Conservation (phyloP, 2,888 invertebrate species). For the Acrocyrtus sp. region DNA sequence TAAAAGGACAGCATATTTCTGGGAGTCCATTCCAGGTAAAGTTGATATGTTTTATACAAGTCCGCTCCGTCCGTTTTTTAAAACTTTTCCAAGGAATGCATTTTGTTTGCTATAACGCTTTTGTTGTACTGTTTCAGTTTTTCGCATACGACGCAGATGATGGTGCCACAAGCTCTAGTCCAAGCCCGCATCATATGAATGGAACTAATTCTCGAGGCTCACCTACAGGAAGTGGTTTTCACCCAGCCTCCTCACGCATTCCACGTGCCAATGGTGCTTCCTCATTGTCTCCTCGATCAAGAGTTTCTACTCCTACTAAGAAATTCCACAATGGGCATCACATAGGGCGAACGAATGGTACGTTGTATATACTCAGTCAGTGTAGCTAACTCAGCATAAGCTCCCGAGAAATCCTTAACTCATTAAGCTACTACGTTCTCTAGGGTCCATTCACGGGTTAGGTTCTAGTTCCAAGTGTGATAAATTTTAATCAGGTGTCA, state of each 20-base stretch:
- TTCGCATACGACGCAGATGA: conserved; percentile 62
- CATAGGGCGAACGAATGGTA: conserved; percentile 52
- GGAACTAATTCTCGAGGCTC: conserved; percentile 54
- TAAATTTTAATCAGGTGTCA: no score
- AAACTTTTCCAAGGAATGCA: not conserved
- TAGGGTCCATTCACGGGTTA: conserved; percentile 54
- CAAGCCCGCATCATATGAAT: conserved; percentile 55
- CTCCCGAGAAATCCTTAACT: not conserved
- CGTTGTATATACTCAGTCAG: not conserved
- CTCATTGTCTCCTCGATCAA: conserved; percentile 60
- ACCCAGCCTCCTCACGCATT: conserved; percentile 55
- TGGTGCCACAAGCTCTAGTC: conserved; percentile 58
- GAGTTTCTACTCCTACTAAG: conserved; percentile 62
- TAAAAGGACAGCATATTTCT: conserved; percentile 62
- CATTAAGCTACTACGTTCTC: conserved; percentile 1
- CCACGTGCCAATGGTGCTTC: conserved; percentile 61
- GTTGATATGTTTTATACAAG: not conserved
- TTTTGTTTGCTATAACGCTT: conserved; percentile 4
- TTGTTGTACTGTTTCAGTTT: conserved; percentile 44
- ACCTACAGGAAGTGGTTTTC: conserved; percentile 54
- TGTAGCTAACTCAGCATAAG: not conserved
- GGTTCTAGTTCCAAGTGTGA: conserved; percentile 66
- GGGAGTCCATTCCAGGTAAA: conserved; percentile 62
- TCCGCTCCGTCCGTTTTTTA: no score
- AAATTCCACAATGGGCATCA: conserved; percentile 57